These are phyloP conservation scores for Cottoperca gobio DNA, from an alignment of 2,797 vertebrate genomes.

Conservation along the genomic window DNA sequence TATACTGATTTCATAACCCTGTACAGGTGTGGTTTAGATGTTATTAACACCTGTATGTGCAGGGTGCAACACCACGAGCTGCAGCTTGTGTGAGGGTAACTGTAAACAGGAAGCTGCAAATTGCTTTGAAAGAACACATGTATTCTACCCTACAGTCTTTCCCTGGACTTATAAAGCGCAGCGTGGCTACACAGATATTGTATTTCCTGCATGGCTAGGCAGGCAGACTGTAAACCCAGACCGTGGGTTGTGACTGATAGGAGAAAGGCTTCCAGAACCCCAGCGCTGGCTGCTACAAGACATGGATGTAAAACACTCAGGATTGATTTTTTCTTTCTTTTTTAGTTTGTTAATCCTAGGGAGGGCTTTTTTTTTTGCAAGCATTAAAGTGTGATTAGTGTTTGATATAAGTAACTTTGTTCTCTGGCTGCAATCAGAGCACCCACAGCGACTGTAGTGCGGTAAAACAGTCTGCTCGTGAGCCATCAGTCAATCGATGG, in stretches of 20 bases:
- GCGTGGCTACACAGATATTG: slow-evolving; percentile 48
- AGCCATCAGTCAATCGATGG: slow-evolving; percentile 38
- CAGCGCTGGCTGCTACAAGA: slow-evolving; percentile 20
- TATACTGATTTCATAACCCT: not conserved
- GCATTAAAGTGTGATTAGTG: slow-evolving; percentile 31
- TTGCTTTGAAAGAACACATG: slow-evolving; percentile 29
- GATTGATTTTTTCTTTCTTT: slow-evolving; percentile 38
- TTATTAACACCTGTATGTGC: slow-evolving; percentile 4
- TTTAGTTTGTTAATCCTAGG: slow-evolving; percentile 12
- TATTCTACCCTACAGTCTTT: slow-evolving; percentile 7
- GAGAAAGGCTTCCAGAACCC: slow-evolving; percentile 35
- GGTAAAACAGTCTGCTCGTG: slow-evolving; percentile 20
- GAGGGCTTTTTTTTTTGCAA: slow-evolving; percentile 3
- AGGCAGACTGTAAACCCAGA: slow-evolving; percentile 33
- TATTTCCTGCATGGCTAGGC: slow-evolving; percentile 64
- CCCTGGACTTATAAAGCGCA: slow-evolving; percentile 35
- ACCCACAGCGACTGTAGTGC: slow-evolving; percentile 11
- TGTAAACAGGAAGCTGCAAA: slow-evolving; percentile 25
- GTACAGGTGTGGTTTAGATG: not conserved
- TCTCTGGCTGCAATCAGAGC: slow-evolving; percentile 35
- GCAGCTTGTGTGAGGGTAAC: not conserved
- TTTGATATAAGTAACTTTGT: slow-evolving; percentile 23
- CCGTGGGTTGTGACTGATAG: slow-evolving; percentile 44
- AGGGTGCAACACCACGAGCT: not conserved
- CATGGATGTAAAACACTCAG: slow-evolving; percentile 38